Base-by-base conservation (phyloP, 2,888 invertebrate species). In the Gymnocheta viridis region DNA sequence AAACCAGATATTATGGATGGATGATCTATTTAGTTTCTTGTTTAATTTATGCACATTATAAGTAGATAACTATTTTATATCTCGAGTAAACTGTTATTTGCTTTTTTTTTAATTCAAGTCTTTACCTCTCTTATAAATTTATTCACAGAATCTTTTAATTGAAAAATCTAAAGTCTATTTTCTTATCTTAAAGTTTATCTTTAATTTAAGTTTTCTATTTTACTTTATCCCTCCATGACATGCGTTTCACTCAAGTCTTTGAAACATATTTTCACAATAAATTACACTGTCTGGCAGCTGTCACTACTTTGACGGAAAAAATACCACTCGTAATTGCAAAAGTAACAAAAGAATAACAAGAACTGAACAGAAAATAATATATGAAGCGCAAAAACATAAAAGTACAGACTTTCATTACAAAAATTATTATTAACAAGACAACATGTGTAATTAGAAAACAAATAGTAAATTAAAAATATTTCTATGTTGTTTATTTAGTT, bases 201-300 rank as follows among this genome's bases (percentile, higher is more conserved):
- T 47, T n/a, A 19, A 44, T 66, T 66, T 35, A 35, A 47, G 1
- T 60, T 35, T 64, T 19, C n/a, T 67, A 19, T 67, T 58, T 49
- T 2, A 49, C 41, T 69, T 38, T 49, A 29, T 60, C 19, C 24
- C 10, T 38, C 38, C 58, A 38, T 69, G 60, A 69, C 38, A 60
- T 67, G 58, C 44, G 10, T 74, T 73, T 60, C 41, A 67, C 14
- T 66, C 56, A 66, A 73, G 66, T 73, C 80, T 73, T 73, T 69
- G 67, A 32, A 74, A 81, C 74, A 77, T 69, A 77, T 81, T 84
- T 67, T 72, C 67, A 77, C 58, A 77, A 84, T 80, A 81, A 80
- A 84, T 84, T 84, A 84, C 80, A 77, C 60, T 84, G 84, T 84
- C 84, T 84, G 84, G 77, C 81, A 84, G 84, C 84, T 84, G 84